Conservation (phyloP, 2,888 invertebrate species). For the Abrostola tripartita region DNA sequence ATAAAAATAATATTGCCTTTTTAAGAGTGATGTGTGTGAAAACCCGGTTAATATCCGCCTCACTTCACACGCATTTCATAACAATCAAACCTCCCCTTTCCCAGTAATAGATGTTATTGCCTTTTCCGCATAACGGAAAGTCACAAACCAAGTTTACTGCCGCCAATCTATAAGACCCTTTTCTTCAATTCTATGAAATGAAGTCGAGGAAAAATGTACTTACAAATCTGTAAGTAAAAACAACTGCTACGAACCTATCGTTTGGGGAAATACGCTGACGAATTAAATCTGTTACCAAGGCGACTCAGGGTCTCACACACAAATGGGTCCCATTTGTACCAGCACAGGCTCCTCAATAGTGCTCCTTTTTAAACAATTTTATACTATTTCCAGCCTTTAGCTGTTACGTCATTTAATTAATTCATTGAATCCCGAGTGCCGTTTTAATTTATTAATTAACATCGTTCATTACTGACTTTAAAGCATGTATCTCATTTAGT, state of each 20-base stretch:
- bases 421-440: constrained; percentile 21
- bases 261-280: constrained; percentile 14
- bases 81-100: background rate
- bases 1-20: no score
- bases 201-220: background rate
- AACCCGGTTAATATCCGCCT: no score
- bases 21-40: no score
- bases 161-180: constrained; percentile 2
- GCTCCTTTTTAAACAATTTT: background rate
- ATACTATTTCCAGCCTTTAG: constrained; percentile 3
- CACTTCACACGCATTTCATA: no score
- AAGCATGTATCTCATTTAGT: constrained; percentile 16
- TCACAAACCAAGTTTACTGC: background rate
- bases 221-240: constrained; percentile 4
- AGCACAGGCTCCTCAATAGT: background rate
- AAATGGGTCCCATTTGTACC: constrained; percentile 24
- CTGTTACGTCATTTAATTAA: constrained; percentile 27
- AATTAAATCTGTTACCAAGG: constrained; percentile 13
- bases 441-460: constrained; percentile 35
- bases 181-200: constrained; percentile 4
- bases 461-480: constrained; percentile 29
- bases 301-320: constrained; percentile 11
- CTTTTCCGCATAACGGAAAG: background rate
- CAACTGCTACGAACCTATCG: background rate
- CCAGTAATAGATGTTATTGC: background rate